phyloP scores from a whole-genome alignment of 2,113 vertebrate genomes.

The Ardeotis arabs region DNA sequence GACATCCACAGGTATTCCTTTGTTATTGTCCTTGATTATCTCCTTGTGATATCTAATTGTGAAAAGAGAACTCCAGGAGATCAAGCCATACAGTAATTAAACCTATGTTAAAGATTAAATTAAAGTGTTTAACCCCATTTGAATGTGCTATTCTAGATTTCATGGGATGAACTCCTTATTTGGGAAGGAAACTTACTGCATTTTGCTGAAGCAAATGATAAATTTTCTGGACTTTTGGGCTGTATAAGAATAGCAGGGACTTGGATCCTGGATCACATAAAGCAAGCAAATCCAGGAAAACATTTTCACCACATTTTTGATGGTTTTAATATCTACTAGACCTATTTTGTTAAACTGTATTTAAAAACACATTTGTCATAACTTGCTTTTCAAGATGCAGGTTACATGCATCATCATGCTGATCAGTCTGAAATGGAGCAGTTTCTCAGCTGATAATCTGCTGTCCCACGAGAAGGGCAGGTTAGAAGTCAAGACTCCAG shows the following conservation, averaged over 20 bases:
- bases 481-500: slow-evolving; percentile 27
- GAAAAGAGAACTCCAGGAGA: background rate
- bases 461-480: background rate
- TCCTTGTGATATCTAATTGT: background rate
- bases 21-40: background rate
- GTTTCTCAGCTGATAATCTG: slow-evolving; percentile 36
- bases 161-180: background rate
- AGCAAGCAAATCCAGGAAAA: background rate
- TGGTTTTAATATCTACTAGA: background rate
- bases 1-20: background rate
- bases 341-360: background rate
- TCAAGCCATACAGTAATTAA: background rate
- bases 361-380: slow-evolving; percentile 12
- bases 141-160: background rate
- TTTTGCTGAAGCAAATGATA: background rate
- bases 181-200: background rate
- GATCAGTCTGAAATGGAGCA: background rate
- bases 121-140: background rate
- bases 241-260: background rate
- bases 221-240: background rate
- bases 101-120: background rate
- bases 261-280: background rate
- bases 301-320: background rate
- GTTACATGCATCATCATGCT: background rate
- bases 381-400: background rate